A percentile compares a stretch with the other conserved stretches of the same genome.
Evolutionary conservation across 2,797 vertebrate genomes (phyloP).

Genomic region (Liparis tanakae): DNA sequence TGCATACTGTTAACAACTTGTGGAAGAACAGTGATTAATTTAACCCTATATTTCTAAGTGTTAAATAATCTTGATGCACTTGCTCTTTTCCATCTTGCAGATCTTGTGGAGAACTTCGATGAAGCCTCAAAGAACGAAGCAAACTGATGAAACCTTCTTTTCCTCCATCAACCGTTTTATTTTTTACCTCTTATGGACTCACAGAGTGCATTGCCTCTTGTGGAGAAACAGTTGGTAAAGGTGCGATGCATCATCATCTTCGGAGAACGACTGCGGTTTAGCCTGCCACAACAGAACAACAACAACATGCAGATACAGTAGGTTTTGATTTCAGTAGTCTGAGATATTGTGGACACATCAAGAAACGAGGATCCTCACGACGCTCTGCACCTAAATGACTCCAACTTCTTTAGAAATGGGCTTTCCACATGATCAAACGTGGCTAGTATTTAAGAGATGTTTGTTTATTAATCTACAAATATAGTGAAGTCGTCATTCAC

Average conservation of each 20-base stretch:
- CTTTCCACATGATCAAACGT: slow-evolving; percentile 55
- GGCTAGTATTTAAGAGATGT: slow-evolving; percentile 75
- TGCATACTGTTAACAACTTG: background rate
- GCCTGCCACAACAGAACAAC: slow-evolving; percentile 31
- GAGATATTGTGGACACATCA: slow-evolving; percentile 29
- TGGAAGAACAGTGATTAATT: background rate
- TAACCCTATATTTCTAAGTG: background rate
- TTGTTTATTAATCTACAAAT: slow-evolving; percentile 62
- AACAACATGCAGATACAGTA: slow-evolving; percentile 31
- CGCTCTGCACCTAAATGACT: slow-evolving; percentile 57
- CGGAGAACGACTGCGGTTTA: slow-evolving; percentile 43
- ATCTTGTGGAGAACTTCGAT: slow-evolving; percentile 99
- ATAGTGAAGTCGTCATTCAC: slow-evolving; percentile 52
- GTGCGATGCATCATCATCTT: slow-evolving; percentile 51
- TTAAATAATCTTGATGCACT: background rate
- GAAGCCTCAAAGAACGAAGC: slow-evolving; percentile 99
- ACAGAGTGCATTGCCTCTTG: slow-evolving; percentile 61
- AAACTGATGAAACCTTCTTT: slow-evolving; percentile 83
- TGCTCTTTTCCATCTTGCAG: slow-evolving; percentile 74
- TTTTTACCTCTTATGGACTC: slow-evolving; percentile 62
- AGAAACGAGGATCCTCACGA: slow-evolving; percentile 25
- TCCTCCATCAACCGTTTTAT: slow-evolving; percentile 32
- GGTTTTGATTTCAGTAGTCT: slow-evolving; percentile 48
- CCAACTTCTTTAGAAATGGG: slow-evolving; percentile 49
- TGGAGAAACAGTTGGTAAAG: slow-evolving; percentile 57